phyloP scores from a whole-genome alignment of 2,888 invertebrate genomes.

The Iphiclides podalirius region DNA sequence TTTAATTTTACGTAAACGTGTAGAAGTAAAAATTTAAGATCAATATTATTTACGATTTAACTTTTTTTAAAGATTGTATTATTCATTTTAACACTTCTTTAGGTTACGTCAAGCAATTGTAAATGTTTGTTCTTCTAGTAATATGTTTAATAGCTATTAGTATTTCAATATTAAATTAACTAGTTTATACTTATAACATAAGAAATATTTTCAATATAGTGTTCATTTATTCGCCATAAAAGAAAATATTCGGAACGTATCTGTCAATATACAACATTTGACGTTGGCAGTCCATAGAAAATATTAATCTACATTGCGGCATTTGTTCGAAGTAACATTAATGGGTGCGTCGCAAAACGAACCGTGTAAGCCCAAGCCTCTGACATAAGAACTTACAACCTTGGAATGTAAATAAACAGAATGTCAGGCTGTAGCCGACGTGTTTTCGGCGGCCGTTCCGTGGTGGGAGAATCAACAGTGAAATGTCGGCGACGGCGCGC shows the following conservation, averaged over 20 bases:
- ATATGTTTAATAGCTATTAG: too few species aligned
- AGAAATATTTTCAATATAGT: too few species aligned
- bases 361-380: background rate
- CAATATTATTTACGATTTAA: too few species aligned
- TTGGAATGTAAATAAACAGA: slow-evolving; percentile 41
- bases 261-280: slow-evolving; percentile 9
- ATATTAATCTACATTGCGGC: slow-evolving; percentile 15
- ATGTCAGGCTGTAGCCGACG: slow-evolving; percentile 53
- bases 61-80: too few species aligned
- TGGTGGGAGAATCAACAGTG: slow-evolving; percentile 65
- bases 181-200: too few species aligned
- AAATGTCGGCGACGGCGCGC: slow-evolving; percentile 51
- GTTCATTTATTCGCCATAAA: too few species aligned
- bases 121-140: too few species aligned
- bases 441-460: slow-evolving; percentile 46
- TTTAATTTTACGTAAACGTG: too few species aligned
- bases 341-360: background rate
- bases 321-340: background rate
- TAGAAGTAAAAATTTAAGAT: too few species aligned
- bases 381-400: slow-evolving; percentile 23
- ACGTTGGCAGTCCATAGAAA: slow-evolving; percentile 8
- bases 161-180: too few species aligned
- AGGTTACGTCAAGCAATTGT: too few species aligned
- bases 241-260: background rate
- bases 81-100: too few species aligned